Base-by-base conservation (phyloP, 2,797 vertebrate genomes). In the Molossus alvarezi region DNA sequence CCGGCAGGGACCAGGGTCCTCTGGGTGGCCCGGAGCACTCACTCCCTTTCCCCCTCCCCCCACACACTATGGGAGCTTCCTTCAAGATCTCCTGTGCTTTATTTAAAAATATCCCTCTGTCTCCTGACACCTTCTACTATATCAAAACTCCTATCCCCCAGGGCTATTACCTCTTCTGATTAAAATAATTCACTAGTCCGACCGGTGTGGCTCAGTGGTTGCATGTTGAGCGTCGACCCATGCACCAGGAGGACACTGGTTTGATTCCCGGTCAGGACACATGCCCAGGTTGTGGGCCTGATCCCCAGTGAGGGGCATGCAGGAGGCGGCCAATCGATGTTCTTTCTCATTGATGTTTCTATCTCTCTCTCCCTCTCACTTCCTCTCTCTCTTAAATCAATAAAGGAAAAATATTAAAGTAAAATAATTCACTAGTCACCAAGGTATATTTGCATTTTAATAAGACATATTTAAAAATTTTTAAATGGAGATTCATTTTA, bases 391-490 rank as follows among this genome's bases (percentile, higher is more conserved):
- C 41, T 45, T 6, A 45, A 45, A 45, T 45, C 41, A 45, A 45
- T 45, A 3, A 45, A 45, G 41, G 41, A 45, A 45, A 45, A 45
- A 45, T 45, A 45, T 45, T 45, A 45, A 45, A 45, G 4, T 67
- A 58, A 72, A 57, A 55, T 77, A 64, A 72, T 58, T 91, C 23
- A 41, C 18, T 53, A 58, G 25, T 71, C 71, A 51, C 53, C 55
- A 69, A 85, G n/a, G n/a, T 72, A 14, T 37, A 58, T 77, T 84
- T 72, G 64, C 8, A 53, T 85, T 65, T 90, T 84, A 58, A 58
- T 71, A 77, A 83, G 67, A 45, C 45, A 27, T 71, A n/a, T 69
- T 92, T 75, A 25, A 8, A 20, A 72, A 25, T 13, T 48, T 57
- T 69, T 62, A n/a, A 72, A 48, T 79, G 51, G n/a, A 11, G 41